Conservation (phyloP, 2,113 vertebrate species). For the Diphyllodes magnificus region DNA sequence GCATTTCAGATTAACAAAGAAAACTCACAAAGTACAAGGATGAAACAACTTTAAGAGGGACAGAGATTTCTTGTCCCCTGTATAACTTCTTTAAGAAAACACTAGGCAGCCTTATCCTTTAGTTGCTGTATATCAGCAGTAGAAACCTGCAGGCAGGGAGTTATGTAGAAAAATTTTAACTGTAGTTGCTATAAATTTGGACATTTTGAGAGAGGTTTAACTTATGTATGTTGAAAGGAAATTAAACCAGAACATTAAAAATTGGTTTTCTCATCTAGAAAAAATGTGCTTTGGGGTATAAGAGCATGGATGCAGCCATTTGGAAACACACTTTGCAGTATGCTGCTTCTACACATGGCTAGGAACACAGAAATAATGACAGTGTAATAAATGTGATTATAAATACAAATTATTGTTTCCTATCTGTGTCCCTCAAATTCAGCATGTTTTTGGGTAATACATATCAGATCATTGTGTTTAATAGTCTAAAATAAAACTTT, state of each 20-base stretch:
- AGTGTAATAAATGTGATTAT: background rate
- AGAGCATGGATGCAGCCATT: background rate
- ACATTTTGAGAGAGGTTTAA: background rate
- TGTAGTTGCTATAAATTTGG: background rate
- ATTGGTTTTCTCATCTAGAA: background rate
- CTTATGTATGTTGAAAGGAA: background rate
- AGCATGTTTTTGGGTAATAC: background rate
- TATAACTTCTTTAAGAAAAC: background rate
- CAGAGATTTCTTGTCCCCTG: background rate
- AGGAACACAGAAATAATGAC: background rate
- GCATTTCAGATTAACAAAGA: background rate
- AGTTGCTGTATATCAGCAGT: background rate
- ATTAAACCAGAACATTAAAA: background rate
- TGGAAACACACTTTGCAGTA: background rate
- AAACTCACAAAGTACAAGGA: background rate
- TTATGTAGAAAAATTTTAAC: background rate
- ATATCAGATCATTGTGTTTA: background rate
- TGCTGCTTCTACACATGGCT: background rate
- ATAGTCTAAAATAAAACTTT: background rate
- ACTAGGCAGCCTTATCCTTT: background rate
- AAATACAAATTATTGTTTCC: background rate
- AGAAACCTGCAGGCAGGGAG: background rate
- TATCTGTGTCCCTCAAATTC: background rate
- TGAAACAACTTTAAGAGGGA: background rate
- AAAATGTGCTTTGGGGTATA: background rate